Conservation (phyloP, 53 echinoderm and acorn worm species). For the Holothuria leucospilota region DNA sequence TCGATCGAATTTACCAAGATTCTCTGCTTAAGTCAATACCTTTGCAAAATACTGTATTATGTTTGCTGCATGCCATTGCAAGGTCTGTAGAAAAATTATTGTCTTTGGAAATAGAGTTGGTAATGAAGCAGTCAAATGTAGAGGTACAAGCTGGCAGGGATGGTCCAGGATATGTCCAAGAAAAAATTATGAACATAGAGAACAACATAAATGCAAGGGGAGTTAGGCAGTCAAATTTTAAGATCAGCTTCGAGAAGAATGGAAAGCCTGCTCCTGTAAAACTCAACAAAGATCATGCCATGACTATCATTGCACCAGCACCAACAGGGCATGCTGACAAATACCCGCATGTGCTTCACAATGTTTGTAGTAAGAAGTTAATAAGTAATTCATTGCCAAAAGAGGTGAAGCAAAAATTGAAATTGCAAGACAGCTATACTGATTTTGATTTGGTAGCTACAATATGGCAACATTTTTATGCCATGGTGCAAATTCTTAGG, state of each 20-base stretch:
- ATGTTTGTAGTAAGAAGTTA: neutral
- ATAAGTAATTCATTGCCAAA: neutral
- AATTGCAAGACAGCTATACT: neutral
- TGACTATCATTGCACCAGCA: neutral
- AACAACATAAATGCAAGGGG: slow-evolving; percentile 40
- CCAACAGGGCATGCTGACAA: neutral
- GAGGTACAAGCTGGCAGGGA: neutral
- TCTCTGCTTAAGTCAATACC: neutral
- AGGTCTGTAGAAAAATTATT: slow-evolving; percentile 16
- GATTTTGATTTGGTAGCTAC: neutral
- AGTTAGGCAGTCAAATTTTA: slow-evolving; percentile 17
- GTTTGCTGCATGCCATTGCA: slow-evolving; percentile 20
- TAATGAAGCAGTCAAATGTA: neutral
- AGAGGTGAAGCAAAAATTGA: neutral
- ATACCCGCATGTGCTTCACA: neutral
- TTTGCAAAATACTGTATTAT: neutral
- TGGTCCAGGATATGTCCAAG: neutral
- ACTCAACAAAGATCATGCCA: neutral
- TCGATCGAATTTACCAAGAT: neutral
- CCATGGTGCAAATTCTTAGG: neutral
- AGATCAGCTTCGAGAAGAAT: neutral
- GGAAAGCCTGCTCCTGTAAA: neutral
- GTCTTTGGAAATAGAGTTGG: neutral
- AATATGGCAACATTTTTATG: slow-evolving; percentile 9
- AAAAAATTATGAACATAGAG: slow-evolving; percentile 4